phyloP scores from a whole-genome alignment of 1,140 invertebrate genomes.

The Philopotamus ludificatus region DNA sequence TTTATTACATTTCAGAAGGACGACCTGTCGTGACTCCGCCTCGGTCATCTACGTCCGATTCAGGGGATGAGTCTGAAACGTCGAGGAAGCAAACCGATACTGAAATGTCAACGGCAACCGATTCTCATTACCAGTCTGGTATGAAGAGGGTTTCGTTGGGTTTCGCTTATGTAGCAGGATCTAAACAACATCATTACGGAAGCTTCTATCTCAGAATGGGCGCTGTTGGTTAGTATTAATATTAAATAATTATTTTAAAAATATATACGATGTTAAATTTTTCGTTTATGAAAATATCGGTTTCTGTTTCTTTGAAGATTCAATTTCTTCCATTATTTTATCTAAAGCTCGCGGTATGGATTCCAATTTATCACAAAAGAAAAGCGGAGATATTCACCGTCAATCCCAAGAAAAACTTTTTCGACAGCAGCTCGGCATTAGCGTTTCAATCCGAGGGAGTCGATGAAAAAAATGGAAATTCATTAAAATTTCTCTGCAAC shows the following conservation, averaged over 20 bases:
- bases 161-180: conserved; percentile 47
- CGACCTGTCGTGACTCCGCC: conserved; percentile 18
- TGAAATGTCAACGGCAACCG: conserved; percentile 57
- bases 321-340: not conserved
- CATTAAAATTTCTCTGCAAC: too few species aligned
- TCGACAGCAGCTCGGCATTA: not conserved
- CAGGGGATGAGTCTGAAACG: conserved; percentile 52
- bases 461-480: too few species aligned
- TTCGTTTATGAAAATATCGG: not conserved
- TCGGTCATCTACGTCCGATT: conserved; percentile 50
- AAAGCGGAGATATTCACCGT: not conserved
- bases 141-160: conserved; percentile 51
- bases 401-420: too few species aligned
- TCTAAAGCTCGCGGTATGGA: not conserved
- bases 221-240: conserved; percentile 75
- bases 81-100: conserved; percentile 59
- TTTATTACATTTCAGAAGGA: conserved; percentile 24
- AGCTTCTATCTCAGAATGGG: conserved; percentile 93
- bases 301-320: conserved; percentile 9
- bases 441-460: not conserved
- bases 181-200: conserved; percentile 75
- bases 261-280: not conserved
- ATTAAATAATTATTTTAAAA: conserved; percentile 5
- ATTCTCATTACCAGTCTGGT: conserved; percentile 38
- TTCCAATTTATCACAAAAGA: conserved; percentile 1